Base-by-base conservation (phyloP, 2,888 invertebrate species). In the Leptinotarsa peninsularis region DNA sequence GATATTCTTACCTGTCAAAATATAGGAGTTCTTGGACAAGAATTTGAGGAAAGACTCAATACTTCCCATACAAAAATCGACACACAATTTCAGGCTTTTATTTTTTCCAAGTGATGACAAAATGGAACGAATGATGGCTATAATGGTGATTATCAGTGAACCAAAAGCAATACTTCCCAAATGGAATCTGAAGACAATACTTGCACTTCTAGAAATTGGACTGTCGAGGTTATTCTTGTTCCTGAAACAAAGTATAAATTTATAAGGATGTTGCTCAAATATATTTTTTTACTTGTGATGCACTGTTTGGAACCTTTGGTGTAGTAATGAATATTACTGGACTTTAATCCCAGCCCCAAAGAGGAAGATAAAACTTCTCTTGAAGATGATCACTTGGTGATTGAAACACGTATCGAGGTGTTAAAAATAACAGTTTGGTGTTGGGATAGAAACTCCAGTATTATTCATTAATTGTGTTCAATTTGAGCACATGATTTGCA, bases 11-110 rank as follows among this genome's bases (percentile, higher is more conserved):
- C 85, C 83, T 17, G 84, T 85, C 69, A 82, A 72, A 71, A 85
- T 84, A 74, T 83, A 85, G 0, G 85, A 80, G 74, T 84, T 85
- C 69, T 83, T 83, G 1, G 84, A 82, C 71, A 85, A 77, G 60
- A 81, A 83, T 72, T 81, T 83, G 27, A 85, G 72, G 68, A 84
- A 80, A 3, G 60, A 56, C 60, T 82, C 83, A 17, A 82, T 77
- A 58, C 71, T 21, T 13, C 73, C 73, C 18, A 81, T 58, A 23
- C 74, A 79, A 21, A 54, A 74, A 66, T 80, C 75, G 0, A 81
- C 74, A 33, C 79, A 21, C 21, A 60, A 69, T 71, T 77, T 80
- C 2, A 81, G 50, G 27, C 50, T 76, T 13, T 76, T 75, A 66
- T 82, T 81, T 60, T 77, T 82, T 2, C 76, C 71, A 15, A 83